Conservation (phyloP, 2,113 vertebrate genomes). For the Atlantisia rogersi region DNA sequence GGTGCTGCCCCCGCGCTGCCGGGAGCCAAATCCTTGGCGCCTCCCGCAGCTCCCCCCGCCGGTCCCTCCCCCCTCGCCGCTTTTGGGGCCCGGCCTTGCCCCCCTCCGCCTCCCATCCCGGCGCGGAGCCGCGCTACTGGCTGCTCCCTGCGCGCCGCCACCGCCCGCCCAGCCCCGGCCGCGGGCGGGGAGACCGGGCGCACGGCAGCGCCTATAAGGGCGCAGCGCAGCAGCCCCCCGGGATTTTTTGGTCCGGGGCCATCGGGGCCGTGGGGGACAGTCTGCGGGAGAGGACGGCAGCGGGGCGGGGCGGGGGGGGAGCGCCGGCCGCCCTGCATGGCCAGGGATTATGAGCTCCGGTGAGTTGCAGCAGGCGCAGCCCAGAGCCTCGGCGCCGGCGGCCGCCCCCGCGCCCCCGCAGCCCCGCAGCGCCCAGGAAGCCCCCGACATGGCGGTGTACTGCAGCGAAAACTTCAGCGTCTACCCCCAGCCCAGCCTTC, state of each 20-base stretch:
- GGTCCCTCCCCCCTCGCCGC: background rate
- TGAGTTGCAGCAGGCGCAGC: constrained; percentile 20
- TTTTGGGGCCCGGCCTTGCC: background rate
- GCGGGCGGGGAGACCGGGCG: background rate
- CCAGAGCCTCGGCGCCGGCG: constrained; percentile 69
- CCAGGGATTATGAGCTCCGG: constrained; percentile 44
- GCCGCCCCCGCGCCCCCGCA: constrained; percentile 71
- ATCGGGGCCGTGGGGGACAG: background rate
- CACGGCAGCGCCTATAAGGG: constrained; percentile 16
- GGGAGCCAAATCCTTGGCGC: constrained; percentile 26
- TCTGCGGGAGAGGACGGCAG: background rate
- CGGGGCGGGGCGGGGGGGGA: background rate
- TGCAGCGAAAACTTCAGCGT: constrained; percentile 89
- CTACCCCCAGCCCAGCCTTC: constrained; percentile 79
- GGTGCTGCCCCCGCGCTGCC: background rate
- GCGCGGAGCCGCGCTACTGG: background rate
- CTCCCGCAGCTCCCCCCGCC: background rate
- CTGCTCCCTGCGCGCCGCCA: background rate
- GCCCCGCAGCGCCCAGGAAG: constrained; percentile 80
- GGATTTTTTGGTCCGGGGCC: background rate
- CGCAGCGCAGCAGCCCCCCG: background rate
- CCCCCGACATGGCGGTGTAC: constrained; percentile 88
- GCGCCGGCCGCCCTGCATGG: constrained; percentile 46
- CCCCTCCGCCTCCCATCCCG: background rate
- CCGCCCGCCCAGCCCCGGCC: background rate